phyloP scores from a whole-genome alignment of 2,888 invertebrate genomes.

The Metacarcinus magister region DNA sequence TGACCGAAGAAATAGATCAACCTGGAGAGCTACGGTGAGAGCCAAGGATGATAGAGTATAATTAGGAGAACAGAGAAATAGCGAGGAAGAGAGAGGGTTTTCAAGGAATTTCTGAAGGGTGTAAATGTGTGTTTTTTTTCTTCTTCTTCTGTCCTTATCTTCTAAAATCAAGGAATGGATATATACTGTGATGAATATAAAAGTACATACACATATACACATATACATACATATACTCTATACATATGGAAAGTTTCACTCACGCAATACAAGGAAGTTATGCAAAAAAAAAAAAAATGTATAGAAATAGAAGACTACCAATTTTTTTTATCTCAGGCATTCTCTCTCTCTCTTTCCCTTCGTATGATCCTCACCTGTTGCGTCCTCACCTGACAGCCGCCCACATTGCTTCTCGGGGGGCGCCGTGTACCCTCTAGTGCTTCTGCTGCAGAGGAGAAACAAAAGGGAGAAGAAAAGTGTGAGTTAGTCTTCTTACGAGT shows the following conservation, averaged over 20 bases:
- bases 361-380: background rate
- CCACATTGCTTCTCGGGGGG: background rate
- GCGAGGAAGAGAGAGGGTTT: too few species aligned
- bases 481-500: too few species aligned
- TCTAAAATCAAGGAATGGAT: background rate
- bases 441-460: background rate
- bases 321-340: background rate
- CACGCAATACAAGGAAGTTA: too few species aligned
- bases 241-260: too few species aligned
- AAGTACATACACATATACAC: background rate
- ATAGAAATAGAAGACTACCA: background rate
- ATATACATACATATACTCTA: background rate
- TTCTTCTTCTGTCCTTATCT: background rate
- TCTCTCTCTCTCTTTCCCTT: background rate
- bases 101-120: background rate
- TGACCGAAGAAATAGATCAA: background rate
- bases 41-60: background rate
- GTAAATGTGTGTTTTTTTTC: too few species aligned
- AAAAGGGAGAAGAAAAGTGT: too few species aligned
- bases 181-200: background rate
- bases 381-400: background rate
- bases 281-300: too few species aligned
- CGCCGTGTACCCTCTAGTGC: background rate
- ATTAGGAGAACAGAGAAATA: background rate
- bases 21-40: background rate